A percentile compares a stretch with the other conserved stretches of the same genome.
Conservation (phyloP, 2,888 invertebrate species). For the Stenchaetothrips biformis region DNA sequence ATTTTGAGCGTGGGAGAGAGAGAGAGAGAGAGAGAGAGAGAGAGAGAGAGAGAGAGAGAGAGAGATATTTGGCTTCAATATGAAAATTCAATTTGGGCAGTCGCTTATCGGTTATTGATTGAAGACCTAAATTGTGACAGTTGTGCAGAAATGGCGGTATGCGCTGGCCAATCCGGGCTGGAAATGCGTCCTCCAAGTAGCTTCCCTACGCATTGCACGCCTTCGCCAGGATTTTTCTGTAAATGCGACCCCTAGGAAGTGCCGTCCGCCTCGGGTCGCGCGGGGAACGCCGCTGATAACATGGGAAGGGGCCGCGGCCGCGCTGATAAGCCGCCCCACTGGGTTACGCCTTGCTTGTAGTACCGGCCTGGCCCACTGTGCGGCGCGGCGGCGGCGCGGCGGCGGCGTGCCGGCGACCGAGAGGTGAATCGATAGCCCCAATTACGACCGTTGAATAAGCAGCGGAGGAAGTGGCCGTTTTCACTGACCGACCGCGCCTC, state of each 20-base stretch:
- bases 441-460: slow-evolving; percentile 12
- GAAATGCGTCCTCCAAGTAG: too few relatives aligned
- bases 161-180: too few relatives aligned
- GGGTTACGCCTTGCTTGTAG: background rate
- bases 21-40: too few relatives aligned
- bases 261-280: background rate
- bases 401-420: background rate
- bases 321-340: background rate
- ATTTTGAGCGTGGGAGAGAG: too few relatives aligned
- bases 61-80: too few relatives aligned
- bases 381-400: background rate
- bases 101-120: too few relatives aligned
- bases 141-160: too few relatives aligned
- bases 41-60: too few relatives aligned
- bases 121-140: too few relatives aligned
- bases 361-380: background rate
- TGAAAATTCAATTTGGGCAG: too few relatives aligned
- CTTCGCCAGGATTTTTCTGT: too few relatives aligned
- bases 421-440: background rate
- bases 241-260: background rate
- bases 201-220: too few relatives aligned
- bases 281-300: background rate
- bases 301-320: background rate
- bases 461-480: background rate
- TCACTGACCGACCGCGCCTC: background rate